Evolutionary conservation across 2,797 vertebrate genomes (phyloP).

Genomic region (Hyperoplus lanceolatus): DNA sequence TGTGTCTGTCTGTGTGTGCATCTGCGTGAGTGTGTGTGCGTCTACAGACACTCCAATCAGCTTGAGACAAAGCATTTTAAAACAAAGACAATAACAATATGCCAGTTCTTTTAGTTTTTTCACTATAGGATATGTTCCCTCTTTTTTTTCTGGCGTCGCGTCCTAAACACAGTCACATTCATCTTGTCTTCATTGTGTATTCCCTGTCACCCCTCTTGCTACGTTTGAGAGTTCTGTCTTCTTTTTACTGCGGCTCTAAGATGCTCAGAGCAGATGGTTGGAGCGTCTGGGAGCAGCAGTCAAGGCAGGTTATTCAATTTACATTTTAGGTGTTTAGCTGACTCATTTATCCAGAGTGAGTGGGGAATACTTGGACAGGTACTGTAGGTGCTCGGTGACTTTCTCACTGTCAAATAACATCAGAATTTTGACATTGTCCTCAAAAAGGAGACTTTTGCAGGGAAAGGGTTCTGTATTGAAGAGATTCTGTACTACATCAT

Average conservation of each 20-base stretch:
- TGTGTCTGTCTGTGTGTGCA: conserved; percentile 1
- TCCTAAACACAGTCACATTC: conserved; percentile 44
- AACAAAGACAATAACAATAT: conserved; percentile 61
- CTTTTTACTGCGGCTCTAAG: conserved; percentile 60
- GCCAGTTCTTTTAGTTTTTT: conserved; percentile 49
- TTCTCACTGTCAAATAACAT: conserved; percentile 31
- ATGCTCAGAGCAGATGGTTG: conserved; percentile 72
- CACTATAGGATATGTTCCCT: conserved; percentile 28
- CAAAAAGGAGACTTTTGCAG: not conserved
- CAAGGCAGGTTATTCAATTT: conserved; percentile 70
- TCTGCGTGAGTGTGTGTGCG: not conserved
- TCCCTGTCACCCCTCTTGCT: conserved; percentile 53
- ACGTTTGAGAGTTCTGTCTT: conserved; percentile 62
- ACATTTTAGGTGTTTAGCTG: conserved; percentile 68
- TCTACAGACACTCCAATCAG: conserved; percentile 1
- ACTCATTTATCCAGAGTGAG: conserved; percentile 56
- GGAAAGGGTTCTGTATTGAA: not conserved
- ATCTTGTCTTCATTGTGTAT: conserved; percentile 63
- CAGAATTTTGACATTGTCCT: conserved; percentile 1
- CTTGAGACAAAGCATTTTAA: conserved; percentile 43
- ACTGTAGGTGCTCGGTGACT: conserved; percentile 19
- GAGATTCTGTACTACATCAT: not conserved
- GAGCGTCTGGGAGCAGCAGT: conserved; percentile 70
- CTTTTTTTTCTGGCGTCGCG: conserved; percentile 22
- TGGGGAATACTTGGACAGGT: conserved; percentile 38